These are phyloP conservation scores for Macquaria australasica DNA, from an alignment of 2,113 vertebrate species.

Conservation along the genomic window DNA sequence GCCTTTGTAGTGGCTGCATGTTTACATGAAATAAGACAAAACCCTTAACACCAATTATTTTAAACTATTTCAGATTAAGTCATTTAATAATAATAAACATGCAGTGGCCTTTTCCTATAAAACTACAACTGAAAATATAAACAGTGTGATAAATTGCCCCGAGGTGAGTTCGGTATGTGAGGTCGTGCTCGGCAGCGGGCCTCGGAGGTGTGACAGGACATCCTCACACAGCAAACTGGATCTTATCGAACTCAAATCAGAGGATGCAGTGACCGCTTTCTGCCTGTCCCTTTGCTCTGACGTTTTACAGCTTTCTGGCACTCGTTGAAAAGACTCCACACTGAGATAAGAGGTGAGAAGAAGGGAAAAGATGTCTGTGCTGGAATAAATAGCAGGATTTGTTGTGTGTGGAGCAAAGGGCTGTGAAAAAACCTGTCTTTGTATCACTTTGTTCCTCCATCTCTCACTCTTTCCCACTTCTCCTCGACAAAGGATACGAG, in stretches of 20 bases:
- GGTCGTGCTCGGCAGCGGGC: background rate
- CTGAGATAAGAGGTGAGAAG: conserved; percentile 37
- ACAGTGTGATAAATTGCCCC: background rate
- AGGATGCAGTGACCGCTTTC: background rate
- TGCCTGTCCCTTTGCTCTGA: background rate
- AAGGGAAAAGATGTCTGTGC: background rate
- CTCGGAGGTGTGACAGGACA: background rate
- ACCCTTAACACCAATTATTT: conserved; percentile 42
- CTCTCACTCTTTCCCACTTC: conserved; percentile 10
- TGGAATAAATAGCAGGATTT: conserved; percentile 16
- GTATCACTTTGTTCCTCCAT: background rate
- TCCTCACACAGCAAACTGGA: background rate
- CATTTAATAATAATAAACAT: conserved; percentile 9
- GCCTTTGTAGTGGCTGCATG: conserved; percentile 24
- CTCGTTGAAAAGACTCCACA: conserved; percentile 7
- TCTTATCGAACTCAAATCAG: background rate
- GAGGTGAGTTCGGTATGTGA: background rate
- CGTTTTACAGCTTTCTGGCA: background rate
- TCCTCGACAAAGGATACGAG: background rate
- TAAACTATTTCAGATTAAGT: background rate
- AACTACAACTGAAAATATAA: background rate
- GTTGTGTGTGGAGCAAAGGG: background rate
- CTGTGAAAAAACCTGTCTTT: conserved; percentile 30
- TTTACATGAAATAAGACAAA: conserved; percentile 20
- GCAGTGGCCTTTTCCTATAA: background rate